Evolutionary conservation across 1,140 invertebrate species (phyloP).

Genomic region (Aphidius ervi): DNA sequence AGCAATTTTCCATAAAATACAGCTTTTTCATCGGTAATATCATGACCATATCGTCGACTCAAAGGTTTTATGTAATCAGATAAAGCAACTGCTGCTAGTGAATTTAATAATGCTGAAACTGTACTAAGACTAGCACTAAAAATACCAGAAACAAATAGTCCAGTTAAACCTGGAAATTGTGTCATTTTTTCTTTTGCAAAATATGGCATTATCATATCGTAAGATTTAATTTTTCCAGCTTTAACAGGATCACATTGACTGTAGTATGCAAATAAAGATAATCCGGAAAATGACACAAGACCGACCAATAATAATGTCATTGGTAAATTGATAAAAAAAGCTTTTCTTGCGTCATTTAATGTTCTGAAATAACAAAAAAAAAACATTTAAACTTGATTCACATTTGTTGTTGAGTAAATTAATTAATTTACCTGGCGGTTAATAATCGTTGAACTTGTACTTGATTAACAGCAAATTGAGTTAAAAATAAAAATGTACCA

Average conservation of each 20-base stretch:
- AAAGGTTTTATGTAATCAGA: constrained; percentile 71
- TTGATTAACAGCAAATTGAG: constrained; percentile 81
- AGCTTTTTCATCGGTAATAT: constrained; percentile 47
- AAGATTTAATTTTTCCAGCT: constrained; percentile 52
- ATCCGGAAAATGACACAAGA: constrained; percentile 67
- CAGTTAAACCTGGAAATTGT: constrained; percentile 63
- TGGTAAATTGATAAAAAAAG: constrained; percentile 64
- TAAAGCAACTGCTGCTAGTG: constrained; percentile 78
- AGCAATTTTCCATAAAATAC: constrained; percentile 54
- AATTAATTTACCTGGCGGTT: constrained; percentile 40
- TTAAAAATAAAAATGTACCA: constrained; percentile 68
- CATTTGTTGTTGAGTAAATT: too few species aligned
- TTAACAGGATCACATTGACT: constrained; percentile 70
- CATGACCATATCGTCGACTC: constrained; percentile 25
- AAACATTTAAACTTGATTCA: background rate
- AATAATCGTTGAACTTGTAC: constrained; percentile 48
- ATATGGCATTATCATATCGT: constrained; percentile 42
- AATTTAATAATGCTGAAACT: constrained; percentile 81
- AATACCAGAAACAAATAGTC: constrained; percentile 58
- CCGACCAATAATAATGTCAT: constrained; percentile 61
- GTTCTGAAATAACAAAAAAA: constrained; percentile 56
- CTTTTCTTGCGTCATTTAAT: constrained; percentile 60
- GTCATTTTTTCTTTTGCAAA: constrained; percentile 74
- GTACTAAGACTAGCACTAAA: constrained; percentile 78
- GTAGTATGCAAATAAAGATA: constrained; percentile 74